phyloP scores from a whole-genome alignment of 2,888 invertebrate species.

The Crioceris asparagi region DNA sequence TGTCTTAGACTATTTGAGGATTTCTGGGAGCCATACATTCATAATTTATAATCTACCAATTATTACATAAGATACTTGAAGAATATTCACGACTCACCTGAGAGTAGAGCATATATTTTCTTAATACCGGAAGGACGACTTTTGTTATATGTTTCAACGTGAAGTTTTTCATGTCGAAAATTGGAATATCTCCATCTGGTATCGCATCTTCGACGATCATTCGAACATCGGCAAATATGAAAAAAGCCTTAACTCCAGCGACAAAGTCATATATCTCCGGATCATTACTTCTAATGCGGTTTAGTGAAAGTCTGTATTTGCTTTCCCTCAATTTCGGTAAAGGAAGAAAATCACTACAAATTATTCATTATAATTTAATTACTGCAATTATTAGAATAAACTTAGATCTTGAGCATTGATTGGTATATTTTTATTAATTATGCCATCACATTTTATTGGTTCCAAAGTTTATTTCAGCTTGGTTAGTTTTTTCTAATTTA shows the following conservation, averaged over 20 bases:
- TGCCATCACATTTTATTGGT: no score
- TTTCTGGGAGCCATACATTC: not conserved
- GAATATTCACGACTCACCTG: constrained; percentile 39
- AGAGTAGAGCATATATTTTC: constrained; percentile 61
- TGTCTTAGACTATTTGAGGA: no score
- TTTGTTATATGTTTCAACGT: constrained; percentile 53
- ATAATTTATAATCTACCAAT: no score
- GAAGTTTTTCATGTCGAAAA: constrained; percentile 59
- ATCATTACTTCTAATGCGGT: constrained; percentile 51
- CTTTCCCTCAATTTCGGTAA: constrained; percentile 55
- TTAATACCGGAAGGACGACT: constrained; percentile 49
- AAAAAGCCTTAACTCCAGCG: constrained; percentile 57
- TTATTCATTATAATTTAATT: no score
- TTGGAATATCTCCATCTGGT: constrained; percentile 57
- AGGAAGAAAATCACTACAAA: constrained; percentile 57
- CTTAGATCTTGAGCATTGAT: no score
- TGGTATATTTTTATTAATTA: no score
- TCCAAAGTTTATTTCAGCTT: no score
- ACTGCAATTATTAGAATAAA: no score
- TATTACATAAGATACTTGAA: not conserved
- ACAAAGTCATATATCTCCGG: constrained; percentile 55
- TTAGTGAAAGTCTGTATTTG: constrained; percentile 56
- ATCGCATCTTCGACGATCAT: constrained; percentile 46
- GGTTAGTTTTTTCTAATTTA: no score
- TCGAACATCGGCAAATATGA: constrained; percentile 61